A percentile compares a stretch with the other conserved stretches of the same genome.
These are phyloP conservation scores for Smittia sp. DNA, from an alignment of 2,888 invertebrate genomes.

Conservation along the genomic window DNA sequence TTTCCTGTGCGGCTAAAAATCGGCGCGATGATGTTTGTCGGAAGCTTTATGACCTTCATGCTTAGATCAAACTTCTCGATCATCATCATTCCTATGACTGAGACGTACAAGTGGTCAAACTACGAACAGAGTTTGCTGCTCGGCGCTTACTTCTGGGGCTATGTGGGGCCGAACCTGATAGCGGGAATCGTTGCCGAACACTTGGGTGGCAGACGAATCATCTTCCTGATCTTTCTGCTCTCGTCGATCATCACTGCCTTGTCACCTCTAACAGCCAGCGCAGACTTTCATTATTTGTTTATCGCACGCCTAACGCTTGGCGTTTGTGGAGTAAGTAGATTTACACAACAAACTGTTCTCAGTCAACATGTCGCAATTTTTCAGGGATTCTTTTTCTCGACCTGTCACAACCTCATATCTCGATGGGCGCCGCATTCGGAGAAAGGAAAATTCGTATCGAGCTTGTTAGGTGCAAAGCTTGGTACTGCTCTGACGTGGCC, in stretches of 20 bases:
- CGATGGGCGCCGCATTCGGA: constrained; percentile 65
- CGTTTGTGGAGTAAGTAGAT: not conserved
- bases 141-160: constrained; percentile 6
- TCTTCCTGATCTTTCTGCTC: not conserved
- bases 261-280: not conserved
- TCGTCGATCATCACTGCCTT: not conserved
- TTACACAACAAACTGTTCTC: not conserved
- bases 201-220: constrained; percentile 1
- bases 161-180: constrained; percentile 9
- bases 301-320: not conserved
- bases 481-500: constrained; percentile 63
- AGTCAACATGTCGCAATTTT: not conserved
- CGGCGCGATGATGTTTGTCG: constrained; percentile 19
- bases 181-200: constrained; percentile 13
- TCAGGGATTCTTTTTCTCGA: constrained; percentile 61
- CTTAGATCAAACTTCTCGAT: constrained; percentile 26
- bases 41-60: constrained; percentile 19
- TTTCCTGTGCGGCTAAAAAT: not conserved
- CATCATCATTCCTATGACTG: constrained; percentile 5
- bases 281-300: not conserved
- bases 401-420: constrained; percentile 61
- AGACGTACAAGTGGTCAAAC: constrained; percentile 19
- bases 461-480: constrained; percentile 64
- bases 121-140: constrained; percentile 13
- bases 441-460: constrained; percentile 63